Evolutionary conservation across 2,888 invertebrate genomes (phyloP), one percentile per base, ranked within the genome.

Genomic region (Chydorus sphaericus): DNA sequence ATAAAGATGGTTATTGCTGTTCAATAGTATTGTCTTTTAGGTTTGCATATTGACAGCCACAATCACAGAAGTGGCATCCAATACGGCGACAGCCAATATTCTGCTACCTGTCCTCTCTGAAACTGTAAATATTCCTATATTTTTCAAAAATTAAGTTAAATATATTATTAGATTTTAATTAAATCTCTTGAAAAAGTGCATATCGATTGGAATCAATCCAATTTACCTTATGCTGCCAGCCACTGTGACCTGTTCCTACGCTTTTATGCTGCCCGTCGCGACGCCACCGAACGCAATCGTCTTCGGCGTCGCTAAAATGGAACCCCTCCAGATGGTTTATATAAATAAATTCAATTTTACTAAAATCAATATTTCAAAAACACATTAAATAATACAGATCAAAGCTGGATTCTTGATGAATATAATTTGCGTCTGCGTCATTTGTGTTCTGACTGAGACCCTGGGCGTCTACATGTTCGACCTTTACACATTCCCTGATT

Each of bases 241-340:
- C 0, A 80, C 91, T 0, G 73, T 93, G 26, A 84, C 88, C 3
- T 89, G 90, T 68, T 91, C 91, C 55, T 90, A 90, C 75, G 90
- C 76, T 28, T 76, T 62, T 31, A 90, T 90, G 76, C 76, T 94
- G 69, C 93, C 92, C 0, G 92, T 93, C 14, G 92, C 91, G 50
- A 93, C 93, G 0, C 92, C 93, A 2, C 92, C 93, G 16, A 94
- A 94, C 71, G 93, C 94, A 4, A 87, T 96, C 58, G 91, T 87
- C 0, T 86, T 86, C 20, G 85, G 85, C 1, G 85, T 85, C 11
- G 85, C 84, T 2, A 80, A 82, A 63, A 86, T 89, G 71, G 79
- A 78, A 60, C 84, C 85, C 7, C 76, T 78, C 58, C 85, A 86
- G 64, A 86, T 89, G 80, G 81, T 84, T n/a, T 48, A 16, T 68